Evolutionary conservation across 2,113 vertebrate genomes (phyloP).

Genomic region (Motacilla tschutschensis): DNA sequence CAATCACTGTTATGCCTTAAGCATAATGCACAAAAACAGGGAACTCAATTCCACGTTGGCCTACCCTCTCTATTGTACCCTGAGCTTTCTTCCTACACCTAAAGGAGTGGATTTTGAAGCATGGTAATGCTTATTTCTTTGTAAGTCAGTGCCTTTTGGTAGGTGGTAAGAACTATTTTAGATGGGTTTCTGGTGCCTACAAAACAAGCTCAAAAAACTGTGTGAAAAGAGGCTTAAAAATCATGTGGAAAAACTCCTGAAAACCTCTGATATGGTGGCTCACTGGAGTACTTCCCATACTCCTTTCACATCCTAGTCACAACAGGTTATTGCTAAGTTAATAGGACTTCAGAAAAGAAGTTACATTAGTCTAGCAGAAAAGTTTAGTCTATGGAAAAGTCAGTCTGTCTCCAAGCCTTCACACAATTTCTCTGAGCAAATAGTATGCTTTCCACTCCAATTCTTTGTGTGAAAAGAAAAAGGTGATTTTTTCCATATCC

Average conservation of each 20-base stretch:
- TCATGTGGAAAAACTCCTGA: neutral
- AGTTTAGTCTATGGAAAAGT: neutral
- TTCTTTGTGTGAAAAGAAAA: neutral
- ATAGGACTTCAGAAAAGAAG: neutral
- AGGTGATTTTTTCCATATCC: accelerated
- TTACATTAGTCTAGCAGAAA: neutral
- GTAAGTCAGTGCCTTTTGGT: neutral
- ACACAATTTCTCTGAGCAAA: neutral
- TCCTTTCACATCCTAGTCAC: neutral
- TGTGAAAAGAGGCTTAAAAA: no score
- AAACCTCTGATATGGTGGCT: neutral
- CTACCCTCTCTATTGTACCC: neutral
- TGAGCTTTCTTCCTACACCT: neutral
- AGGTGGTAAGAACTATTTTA: neutral
- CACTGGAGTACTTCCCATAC: neutral
- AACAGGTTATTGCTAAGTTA: neutral
- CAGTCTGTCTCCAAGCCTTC: neutral
- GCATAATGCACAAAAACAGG: neutral
- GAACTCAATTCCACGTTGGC: neutral
- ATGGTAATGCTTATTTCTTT: neutral
- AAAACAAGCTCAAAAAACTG: neutral
- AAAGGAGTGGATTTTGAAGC: neutral
- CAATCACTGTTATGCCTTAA: neutral
- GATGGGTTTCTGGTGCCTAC: neutral
- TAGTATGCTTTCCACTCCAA: neutral